Percentiles rank a stretch among this genome's conserved stretches.
Conservation (phyloP, 1,140 invertebrate genomes). For the Galleria mellonella region DNA sequence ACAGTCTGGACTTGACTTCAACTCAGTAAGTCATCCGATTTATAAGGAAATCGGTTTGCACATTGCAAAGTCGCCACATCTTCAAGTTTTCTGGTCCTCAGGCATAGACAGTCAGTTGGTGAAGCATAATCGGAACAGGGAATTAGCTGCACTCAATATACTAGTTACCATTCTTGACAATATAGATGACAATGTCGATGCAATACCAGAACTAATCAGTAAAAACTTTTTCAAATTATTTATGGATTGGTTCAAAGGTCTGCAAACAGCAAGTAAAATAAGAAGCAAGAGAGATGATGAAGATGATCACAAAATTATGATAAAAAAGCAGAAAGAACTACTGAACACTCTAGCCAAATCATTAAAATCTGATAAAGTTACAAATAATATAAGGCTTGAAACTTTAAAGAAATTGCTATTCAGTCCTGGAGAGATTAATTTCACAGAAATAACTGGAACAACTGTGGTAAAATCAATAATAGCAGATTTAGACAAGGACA, state of each 20-base stretch:
- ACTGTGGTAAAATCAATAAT: conserved; percentile 78
- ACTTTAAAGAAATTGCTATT: conserved; percentile 79
- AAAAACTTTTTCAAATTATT: conserved; percentile 75
- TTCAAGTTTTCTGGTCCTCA: conserved; percentile 72
- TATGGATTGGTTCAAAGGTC: conserved; percentile 74
- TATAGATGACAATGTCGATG: conserved; percentile 57
- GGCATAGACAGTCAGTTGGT: conserved; percentile 75
- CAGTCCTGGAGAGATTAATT: conserved; percentile 80
- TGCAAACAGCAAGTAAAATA: conserved; percentile 62
- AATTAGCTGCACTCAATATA: conserved; percentile 73
- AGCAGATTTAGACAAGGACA: conserved; percentile 75
- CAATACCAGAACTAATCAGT: conserved; percentile 71
- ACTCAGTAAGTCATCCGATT: conserved; percentile 76
- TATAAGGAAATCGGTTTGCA: conserved; percentile 75
- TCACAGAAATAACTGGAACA: conserved; percentile 81
- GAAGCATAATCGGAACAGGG: conserved; percentile 77
- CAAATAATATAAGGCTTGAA: conserved; percentile 71
- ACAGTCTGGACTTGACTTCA: conserved; percentile 76
- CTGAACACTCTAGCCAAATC: conserved; percentile 71
- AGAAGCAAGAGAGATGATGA: conserved; percentile 61
- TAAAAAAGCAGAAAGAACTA: conserved; percentile 73
- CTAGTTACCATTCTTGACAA: conserved; percentile 72
- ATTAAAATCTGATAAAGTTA: conserved; percentile 67
- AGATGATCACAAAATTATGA: conserved; percentile 71
- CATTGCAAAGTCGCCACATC: conserved; percentile 63